These are phyloP conservation scores for Peromyscus attwateri DNA, from an alignment of 2,797 vertebrate genomes.

Conservation along the genomic window DNA sequence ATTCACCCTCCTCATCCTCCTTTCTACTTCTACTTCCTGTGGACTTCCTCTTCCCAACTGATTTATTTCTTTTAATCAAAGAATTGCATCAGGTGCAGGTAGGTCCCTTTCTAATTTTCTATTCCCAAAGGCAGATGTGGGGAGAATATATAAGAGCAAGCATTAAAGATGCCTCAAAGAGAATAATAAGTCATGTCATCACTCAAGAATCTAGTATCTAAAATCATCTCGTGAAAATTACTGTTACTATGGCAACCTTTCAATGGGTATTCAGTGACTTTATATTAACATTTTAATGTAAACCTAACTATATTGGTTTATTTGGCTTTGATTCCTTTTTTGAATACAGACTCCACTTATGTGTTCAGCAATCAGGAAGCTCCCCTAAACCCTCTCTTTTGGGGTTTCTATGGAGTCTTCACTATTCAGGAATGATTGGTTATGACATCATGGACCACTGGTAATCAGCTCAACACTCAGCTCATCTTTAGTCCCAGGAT, in stretches of 20 bases:
- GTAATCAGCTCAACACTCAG: not conserved
- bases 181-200: slow-evolving; percentile 45
- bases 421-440: not conserved
- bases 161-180: slow-evolving; percentile 56
- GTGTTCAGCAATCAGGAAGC: not conserved
- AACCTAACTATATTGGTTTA: slow-evolving; percentile 35
- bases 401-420: not conserved
- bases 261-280: slow-evolving; percentile 53
- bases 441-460: not conserved
- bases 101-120: slow-evolving; percentile 10
- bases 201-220: slow-evolving; percentile 50
- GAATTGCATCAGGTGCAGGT: not conserved
- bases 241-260: slow-evolving; percentile 72
- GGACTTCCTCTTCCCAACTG: not conserved
- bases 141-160: not conserved
- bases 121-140: not conserved
- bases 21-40: not conserved
- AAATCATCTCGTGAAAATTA: slow-evolving; percentile 63
- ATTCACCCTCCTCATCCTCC: not conserved
- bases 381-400: not conserved
- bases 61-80: slow-evolving; percentile 31
- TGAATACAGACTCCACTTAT: slow-evolving; percentile 5
- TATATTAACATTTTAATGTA: slow-evolving; percentile 70
- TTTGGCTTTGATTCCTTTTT: slow-evolving; percentile 66
- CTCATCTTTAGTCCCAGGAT: not conserved